Base-by-base conservation (phyloP, 2,888 invertebrate genomes). In the Nomada ruficornis region DNA sequence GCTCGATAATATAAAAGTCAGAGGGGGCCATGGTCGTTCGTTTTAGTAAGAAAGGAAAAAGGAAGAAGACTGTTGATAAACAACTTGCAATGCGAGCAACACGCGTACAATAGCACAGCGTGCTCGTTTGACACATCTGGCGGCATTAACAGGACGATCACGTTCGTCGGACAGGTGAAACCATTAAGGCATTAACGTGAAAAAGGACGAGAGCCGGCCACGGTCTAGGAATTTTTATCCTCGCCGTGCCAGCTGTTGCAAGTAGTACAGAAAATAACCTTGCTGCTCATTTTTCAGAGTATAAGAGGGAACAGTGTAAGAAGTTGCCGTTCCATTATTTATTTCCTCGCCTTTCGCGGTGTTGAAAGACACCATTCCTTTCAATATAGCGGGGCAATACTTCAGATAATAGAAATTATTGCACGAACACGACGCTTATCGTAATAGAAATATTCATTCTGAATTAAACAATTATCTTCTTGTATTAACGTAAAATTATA, bases 41-140 rank as follows among this genome's bases (percentile, higher is more conserved):
- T 52, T 26, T 42, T 23, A 26, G 13, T 18, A 26, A 74, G 59
- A 50, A 26, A 23, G 44, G 42, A 57, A 26, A 42, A 44, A 20
- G 44, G 26, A 55, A 54, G 1, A 13, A 5, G 5, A 23, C 50
- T 11, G 15, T 67, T 62, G 52, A 60, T 42, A 62, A 50, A 29
- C 2, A 50, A 20, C 20, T 54, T 18, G 26, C 42, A 11, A 23
- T 3, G 23, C 26, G 23, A 18, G 18, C 29, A 44, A 47, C 52
- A 26, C 64, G 59, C 44, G 55, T 20, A 64, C n/a, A 50, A 44
- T 26, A 36, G 10, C 18, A n/a, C 18, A 5, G 23, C 11, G 23
- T 44, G 72, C 71, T 67, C 67, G 59, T 81, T 84, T 67, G 47
- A 74, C 44, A 63, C 81, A 81, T 71, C 68, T 74, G 81, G 59